Conservation (phyloP, 2,888 invertebrate genomes). For the Drosophila monieri region DNA sequence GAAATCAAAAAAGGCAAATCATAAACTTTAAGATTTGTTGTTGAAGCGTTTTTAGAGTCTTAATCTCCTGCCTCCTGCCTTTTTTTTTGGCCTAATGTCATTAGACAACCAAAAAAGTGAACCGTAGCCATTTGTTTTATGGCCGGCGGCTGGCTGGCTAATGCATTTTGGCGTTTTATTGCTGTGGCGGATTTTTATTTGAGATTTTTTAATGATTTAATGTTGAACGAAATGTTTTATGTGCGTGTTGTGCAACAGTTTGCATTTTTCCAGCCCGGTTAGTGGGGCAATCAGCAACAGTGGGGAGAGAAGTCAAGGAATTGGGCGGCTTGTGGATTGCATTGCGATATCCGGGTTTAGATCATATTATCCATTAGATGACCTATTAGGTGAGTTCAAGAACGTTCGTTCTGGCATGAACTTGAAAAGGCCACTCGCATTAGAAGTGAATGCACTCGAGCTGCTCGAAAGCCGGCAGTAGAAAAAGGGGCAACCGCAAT, state of each 20-base stretch:
- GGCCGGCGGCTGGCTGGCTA: constrained; percentile 40
- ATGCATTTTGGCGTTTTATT: constrained; percentile 64
- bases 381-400: constrained; percentile 75
- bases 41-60: constrained; percentile 12
- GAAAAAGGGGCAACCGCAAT: constrained; percentile 68
- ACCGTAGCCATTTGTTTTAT: constrained; percentile 58
- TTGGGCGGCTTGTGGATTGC: not conserved
- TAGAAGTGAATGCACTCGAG: constrained; percentile 77
- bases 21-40: constrained; percentile 55
- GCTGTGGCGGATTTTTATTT: constrained; percentile 33
- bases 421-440: constrained; percentile 80
- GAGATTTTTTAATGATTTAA: constrained; percentile 56
- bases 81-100: constrained; percentile 66
- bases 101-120: constrained; percentile 48
- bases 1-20: constrained; percentile 56
- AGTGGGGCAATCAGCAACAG: constrained; percentile 21
- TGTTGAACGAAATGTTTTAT: constrained; percentile 56
- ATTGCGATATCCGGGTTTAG: not conserved
- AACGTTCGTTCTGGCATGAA: constrained; percentile 75
- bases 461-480: constrained; percentile 55
- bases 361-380: not conserved
- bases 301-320: not conserved
- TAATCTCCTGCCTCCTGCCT: constrained; percentile 19
- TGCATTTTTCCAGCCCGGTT: constrained; percentile 9
- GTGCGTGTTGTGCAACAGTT: constrained; percentile 62